Conservation (phyloP, 2,797 vertebrate species). For the Cirrhinus mrigala region DNA sequence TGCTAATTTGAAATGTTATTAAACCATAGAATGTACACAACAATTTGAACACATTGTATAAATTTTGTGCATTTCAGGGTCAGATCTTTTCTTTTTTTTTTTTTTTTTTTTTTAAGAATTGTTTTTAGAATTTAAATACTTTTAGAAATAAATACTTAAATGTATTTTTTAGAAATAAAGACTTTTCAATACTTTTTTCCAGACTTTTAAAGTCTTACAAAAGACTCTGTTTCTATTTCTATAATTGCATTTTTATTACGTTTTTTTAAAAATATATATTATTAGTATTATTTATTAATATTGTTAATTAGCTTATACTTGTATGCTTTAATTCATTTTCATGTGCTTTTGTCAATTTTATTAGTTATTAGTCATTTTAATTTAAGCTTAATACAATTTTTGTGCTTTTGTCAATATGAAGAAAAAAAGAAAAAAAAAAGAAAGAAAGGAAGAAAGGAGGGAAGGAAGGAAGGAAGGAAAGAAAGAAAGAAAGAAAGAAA, state of each 20-base stretch:
- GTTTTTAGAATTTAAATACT: no score
- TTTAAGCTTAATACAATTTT: background rate
- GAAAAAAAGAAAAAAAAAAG: no score
- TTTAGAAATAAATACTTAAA: no score
- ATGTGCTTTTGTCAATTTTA: background rate
- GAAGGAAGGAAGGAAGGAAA: no score
- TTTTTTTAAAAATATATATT: no score
- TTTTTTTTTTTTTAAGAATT: no score
- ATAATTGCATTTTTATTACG: no score
- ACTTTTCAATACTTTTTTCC: no score
- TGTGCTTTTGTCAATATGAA: background rate
- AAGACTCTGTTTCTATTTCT: background rate
- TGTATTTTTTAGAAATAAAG: no score
- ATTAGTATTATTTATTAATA: no score
- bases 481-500: background rate
- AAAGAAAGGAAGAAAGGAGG: no score
- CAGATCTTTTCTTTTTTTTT: background rate
- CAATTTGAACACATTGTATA: background rate
- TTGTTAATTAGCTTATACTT: background rate
- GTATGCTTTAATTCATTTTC: background rate
- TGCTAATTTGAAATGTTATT: background rate
- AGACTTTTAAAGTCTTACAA: no score
- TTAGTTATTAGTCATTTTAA: background rate
- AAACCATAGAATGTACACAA: background rate
- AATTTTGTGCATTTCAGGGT: background rate